These are phyloP conservation scores for Sciurus niger DNA, from an alignment of 2,113 vertebrate species.

Conservation along the genomic window DNA sequence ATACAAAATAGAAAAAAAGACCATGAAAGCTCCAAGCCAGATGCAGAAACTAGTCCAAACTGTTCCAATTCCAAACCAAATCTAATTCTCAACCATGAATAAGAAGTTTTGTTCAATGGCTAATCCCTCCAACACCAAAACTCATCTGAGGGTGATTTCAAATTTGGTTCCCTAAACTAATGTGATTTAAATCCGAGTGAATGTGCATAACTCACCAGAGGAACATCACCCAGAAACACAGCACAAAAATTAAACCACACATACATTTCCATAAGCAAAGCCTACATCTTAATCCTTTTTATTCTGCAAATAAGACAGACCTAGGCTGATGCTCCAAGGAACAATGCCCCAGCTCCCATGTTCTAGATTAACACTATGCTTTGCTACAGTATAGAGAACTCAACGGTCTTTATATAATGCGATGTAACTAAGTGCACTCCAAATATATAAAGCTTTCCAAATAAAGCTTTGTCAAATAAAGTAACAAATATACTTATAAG, in stretches of 20 bases:
- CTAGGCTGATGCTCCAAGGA: neutral
- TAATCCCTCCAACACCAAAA: slow-evolving; percentile 48
- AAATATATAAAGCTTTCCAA: neutral
- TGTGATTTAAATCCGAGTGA: slow-evolving; percentile 16
- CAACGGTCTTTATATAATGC: neutral
- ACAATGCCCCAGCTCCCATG: neutral
- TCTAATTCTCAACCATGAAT: slow-evolving; percentile 47
- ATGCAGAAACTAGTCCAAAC: slow-evolving; percentile 68
- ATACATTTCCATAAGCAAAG: neutral
- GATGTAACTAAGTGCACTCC: neutral
- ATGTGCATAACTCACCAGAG: neutral
- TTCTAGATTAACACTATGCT: neutral
- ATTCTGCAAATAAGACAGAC: neutral
- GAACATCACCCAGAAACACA: neutral
- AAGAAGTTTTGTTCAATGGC: slow-evolving; percentile 27
- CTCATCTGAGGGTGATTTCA: slow-evolving; percentile 8
- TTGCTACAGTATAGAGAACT: neutral
- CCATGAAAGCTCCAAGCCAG: slow-evolving; percentile 55
- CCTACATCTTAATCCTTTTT: neutral
- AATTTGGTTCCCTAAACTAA: slow-evolving; percentile 46
- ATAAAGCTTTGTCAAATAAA: too few species aligned
- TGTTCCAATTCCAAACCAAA: slow-evolving; percentile 63
- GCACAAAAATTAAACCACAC: neutral
- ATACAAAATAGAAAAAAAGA: slow-evolving; percentile 45
- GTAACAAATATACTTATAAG: neutral